Evolutionary conservation across 2,888 invertebrate genomes (phyloP).

Genomic region (Watsonalla binaria): DNA sequence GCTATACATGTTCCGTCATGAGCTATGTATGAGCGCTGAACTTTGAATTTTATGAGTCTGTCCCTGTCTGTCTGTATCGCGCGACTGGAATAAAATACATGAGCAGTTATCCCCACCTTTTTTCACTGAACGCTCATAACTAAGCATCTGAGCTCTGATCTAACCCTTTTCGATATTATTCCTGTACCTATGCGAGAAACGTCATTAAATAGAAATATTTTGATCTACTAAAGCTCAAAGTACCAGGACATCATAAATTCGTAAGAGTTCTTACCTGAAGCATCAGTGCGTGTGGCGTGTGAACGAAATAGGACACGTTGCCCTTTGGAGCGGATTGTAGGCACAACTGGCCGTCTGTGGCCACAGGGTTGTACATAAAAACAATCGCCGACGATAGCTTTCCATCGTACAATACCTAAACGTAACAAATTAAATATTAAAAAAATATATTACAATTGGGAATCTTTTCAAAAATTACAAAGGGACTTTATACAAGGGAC

Average conservation of each 20-base stretch:
- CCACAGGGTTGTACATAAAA: slow-evolving; percentile 99
- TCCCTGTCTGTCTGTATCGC: too few species aligned
- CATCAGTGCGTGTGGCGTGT: slow-evolving; percentile 99
- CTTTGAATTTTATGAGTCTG: too few species aligned
- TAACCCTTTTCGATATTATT: too few species aligned
- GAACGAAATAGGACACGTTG: slow-evolving; percentile 98
- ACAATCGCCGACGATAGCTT: slow-evolving; percentile 97
- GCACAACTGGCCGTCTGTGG: slow-evolving; percentile 99
- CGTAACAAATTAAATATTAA: not conserved
- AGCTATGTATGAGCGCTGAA: too few species aligned
- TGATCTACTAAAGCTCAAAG: not conserved
- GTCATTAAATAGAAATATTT: too few species aligned
- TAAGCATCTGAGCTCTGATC: too few species aligned
- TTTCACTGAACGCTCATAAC: too few species aligned
- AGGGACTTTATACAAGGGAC: not conserved
- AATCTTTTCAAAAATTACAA: not conserved
- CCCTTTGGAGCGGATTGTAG: slow-evolving; percentile 99
- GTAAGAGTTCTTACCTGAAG: slow-evolving; percentile 84
- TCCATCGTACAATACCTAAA: slow-evolving; percentile 97
- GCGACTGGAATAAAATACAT: too few species aligned
- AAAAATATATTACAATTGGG: slow-evolving; percentile 1
- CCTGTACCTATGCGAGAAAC: too few species aligned
- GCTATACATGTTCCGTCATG: too few species aligned
- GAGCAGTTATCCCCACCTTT: too few species aligned
- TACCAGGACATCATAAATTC: slow-evolving; percentile 29